Evolutionary conservation across 2,797 vertebrate species (phyloP).

Genomic region (Manis crassicaudata): DNA sequence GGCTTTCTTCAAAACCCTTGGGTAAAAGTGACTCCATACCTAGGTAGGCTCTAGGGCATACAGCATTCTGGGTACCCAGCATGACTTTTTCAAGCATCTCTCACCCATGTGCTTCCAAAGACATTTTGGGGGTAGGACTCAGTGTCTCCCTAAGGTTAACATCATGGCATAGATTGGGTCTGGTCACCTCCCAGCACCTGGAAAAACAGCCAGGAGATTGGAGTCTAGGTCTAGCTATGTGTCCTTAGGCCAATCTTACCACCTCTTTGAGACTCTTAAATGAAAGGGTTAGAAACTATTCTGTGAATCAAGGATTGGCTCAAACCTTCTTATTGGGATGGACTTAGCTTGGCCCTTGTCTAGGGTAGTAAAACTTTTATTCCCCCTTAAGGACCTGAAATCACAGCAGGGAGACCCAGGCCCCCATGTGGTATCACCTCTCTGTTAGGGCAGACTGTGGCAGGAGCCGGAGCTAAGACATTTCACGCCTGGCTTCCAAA

Average conservation of each 20-base stretch:
- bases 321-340: not conserved
- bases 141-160: not conserved
- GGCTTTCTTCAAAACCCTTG: conserved; percentile 25
- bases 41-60: not conserved
- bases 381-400: conserved; percentile 32
- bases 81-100: not conserved
- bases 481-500: conserved; percentile 78
- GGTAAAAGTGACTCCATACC: not conserved
- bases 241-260: conserved; percentile 22
- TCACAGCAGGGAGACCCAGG: not conserved
- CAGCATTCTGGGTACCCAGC: not conserved
- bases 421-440: not conserved
- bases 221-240: conserved; percentile 7
- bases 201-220: not conserved
- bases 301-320: not conserved
- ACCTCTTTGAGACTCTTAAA: conserved; percentile 10
- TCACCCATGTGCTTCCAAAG: not conserved
- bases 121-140: not conserved
- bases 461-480: conserved; percentile 34
- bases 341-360: not conserved
- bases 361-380: conserved; percentile 13
- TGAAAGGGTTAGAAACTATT: conserved; percentile 13
- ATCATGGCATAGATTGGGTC: not conserved
- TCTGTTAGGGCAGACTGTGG: conserved; percentile 2
- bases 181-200: not conserved